Evolutionary conservation across 2,888 invertebrate species (phyloP), one percentile per base, ranked within the genome.

Genomic region (Rhaphigaster nebulosa): DNA sequence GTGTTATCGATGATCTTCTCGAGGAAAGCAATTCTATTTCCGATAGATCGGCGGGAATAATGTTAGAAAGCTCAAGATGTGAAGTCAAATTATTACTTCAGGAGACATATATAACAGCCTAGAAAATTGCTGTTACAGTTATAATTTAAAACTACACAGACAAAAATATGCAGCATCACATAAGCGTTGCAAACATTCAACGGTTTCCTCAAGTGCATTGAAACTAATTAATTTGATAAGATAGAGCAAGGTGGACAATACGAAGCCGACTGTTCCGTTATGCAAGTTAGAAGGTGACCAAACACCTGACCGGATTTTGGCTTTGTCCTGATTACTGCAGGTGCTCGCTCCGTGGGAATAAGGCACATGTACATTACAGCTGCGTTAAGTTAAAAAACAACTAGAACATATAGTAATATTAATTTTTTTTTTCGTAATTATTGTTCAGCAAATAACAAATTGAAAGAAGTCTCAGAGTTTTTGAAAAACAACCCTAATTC

Each of bases 291-390:
- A 4, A 45, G 84, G 45, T 84, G 84, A 26, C 45, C 84, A 38
- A 41, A n/a, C 84, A 84, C 84, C 84, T 84, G 84, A 84, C 84
- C 84, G 84, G 84, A 84, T 84, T 84, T 84, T 45, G 45, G 84
- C n/a, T 84, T 84, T 41, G 45, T n/a, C 45, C 84, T 84, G 84
- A 84, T 84, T n/a, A 50, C 84, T 34, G 45, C 84, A 84, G 84
- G 45, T 84, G 84, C n/a, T n/a, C 80, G 34, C 26, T 80, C 45
- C 84, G 84, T 84, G 45, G 84, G 84, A 84, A 84, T n/a, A 84
- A 84, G 26, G 45, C 45, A 50, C n/a, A n/a, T 45, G 45, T 8
- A 76, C 38, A 38, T 34, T 76, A 20, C 70, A 76, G 20, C 70
- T 76, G 70, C 20, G 20, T 76, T 38, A 23, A 20, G 20, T 76